Evolutionary conservation across 2,888 invertebrate species (phyloP).

Genomic region (Drosophila kambysellisi): DNA sequence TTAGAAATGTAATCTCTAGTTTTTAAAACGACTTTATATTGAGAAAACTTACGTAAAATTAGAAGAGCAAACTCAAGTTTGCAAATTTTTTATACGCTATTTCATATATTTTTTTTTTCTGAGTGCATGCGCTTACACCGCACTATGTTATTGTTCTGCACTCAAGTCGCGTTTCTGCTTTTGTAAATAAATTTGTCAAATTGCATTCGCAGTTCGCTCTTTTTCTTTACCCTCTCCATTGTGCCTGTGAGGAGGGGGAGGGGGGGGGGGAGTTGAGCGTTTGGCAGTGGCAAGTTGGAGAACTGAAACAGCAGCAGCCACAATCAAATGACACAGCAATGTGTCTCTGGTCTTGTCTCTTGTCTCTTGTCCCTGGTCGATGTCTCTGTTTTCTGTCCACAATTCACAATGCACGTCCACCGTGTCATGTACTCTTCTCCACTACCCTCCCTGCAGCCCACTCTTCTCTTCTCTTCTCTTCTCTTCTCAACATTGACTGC

Average conservation of each 20-base stretch:
- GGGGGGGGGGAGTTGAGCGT: not conserved
- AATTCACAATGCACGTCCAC: slow-evolving; percentile 29
- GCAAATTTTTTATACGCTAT: not conserved
- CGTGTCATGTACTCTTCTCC: not conserved
- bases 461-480: not conserved
- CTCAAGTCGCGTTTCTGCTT: slow-evolving; percentile 66
- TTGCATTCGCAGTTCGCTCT: slow-evolving; percentile 65
- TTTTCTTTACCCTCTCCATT: slow-evolving; percentile 30
- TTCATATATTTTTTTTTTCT: not conserved
- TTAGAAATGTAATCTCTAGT: not conserved
- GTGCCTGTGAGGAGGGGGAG: no score
- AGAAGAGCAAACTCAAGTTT: not conserved
- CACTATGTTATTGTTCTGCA: slow-evolving; percentile 45
- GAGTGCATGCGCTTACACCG: not conserved
- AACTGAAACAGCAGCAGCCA: slow-evolving; percentile 34
- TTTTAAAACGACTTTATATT: not conserved
- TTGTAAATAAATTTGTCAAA: slow-evolving; percentile 81
- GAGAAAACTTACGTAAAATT: not conserved
- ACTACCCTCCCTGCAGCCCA: not conserved
- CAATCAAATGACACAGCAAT: slow-evolving; percentile 58
- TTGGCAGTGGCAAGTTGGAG: slow-evolving; percentile 2
- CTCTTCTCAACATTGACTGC: slow-evolving; percentile 33
- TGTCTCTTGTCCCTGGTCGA: slow-evolving; percentile 13
- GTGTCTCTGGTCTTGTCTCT: slow-evolving; percentile 35
- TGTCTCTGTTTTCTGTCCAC: slow-evolving; percentile 14